phyloP scores from a whole-genome alignment of 2,888 invertebrate genomes.

The Rotaria magnacalcarata region DNA sequence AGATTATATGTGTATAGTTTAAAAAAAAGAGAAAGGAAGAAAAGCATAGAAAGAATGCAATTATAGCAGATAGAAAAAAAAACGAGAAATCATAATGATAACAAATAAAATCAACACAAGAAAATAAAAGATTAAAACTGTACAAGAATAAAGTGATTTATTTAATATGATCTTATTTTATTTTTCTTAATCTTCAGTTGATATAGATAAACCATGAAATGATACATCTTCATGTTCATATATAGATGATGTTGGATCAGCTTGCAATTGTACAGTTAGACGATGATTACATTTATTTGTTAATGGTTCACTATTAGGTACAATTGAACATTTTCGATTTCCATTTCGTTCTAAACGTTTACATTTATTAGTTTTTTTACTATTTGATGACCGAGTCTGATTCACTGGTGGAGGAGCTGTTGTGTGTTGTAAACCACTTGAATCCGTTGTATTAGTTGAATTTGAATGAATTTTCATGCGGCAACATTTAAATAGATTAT shows the following conservation, averaged over 20 bases:
- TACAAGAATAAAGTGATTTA: background rate
- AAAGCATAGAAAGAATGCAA: background rate
- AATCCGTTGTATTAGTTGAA: constrained; percentile 5
- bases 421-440: constrained; percentile 6
- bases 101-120: constrained; percentile 1
- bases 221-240: constrained; percentile 27
- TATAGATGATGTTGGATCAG: background rate
- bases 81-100: background rate
- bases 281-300: background rate
- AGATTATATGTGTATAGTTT: background rate
- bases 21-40: background rate
- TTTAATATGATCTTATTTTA: background rate
- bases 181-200: constrained; percentile 17
- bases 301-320: background rate
- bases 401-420: background rate
- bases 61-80: background rate
- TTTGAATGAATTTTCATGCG: background rate
- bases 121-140: background rate
- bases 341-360: constrained; percentile 10
- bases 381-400: background rate
- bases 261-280: background rate
- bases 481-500: constrained; percentile 19
- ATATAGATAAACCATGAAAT: constrained; percentile 20
- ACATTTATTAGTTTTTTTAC: background rate
- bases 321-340: background rate